Evolutionary conservation across 2,113 vertebrate genomes (phyloP).

Genomic region (Neodontobutis hainanensis): DNA sequence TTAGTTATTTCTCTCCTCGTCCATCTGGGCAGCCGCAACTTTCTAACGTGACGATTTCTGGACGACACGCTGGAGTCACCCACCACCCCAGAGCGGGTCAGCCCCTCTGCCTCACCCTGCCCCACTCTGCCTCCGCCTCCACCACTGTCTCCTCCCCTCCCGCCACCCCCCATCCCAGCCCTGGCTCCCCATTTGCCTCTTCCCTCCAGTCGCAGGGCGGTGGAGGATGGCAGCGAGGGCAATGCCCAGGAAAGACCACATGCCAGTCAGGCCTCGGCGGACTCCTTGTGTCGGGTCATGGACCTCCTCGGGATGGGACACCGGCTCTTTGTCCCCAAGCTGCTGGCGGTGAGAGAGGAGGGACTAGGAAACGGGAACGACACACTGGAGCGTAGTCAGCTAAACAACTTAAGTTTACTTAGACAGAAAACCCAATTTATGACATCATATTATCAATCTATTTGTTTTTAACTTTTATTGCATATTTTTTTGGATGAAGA

Average conservation of each 20-base stretch:
- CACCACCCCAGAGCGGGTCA: slow-evolving; percentile 85
- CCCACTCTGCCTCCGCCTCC: slow-evolving; percentile 70
- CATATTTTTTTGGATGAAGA: too few species aligned
- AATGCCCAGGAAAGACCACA: slow-evolving; percentile 81
- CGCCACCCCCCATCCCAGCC: slow-evolving; percentile 49
- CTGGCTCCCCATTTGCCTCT: slow-evolving; percentile 80
- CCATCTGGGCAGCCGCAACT: background rate
- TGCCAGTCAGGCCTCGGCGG: slow-evolving; percentile 85
- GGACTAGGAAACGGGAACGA: background rate
- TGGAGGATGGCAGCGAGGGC: slow-evolving; percentile 83
- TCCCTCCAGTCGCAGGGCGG: slow-evolving; percentile 78
- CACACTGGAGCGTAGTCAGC: background rate
- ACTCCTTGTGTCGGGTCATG: slow-evolving; percentile 91
- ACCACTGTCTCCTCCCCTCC: slow-evolving; percentile 38
- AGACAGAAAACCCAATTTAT: too few species aligned
- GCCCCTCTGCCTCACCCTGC: slow-evolving; percentile 67
- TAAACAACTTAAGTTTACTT: background rate
- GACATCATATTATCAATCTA: too few species aligned
- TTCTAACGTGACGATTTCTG: slow-evolving; percentile 18
- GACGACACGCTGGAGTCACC: slow-evolving; percentile 74
- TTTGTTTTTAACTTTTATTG: too few species aligned
- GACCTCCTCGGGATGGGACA: slow-evolving; percentile 98
- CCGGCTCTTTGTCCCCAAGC: slow-evolving; percentile 95
- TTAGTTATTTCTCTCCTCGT: too few species aligned
- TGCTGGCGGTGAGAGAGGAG: slow-evolving; percentile 93